Evolutionary conservation across 2,113 vertebrate species (phyloP).

Genomic region (Corydoras sp.): DNA sequence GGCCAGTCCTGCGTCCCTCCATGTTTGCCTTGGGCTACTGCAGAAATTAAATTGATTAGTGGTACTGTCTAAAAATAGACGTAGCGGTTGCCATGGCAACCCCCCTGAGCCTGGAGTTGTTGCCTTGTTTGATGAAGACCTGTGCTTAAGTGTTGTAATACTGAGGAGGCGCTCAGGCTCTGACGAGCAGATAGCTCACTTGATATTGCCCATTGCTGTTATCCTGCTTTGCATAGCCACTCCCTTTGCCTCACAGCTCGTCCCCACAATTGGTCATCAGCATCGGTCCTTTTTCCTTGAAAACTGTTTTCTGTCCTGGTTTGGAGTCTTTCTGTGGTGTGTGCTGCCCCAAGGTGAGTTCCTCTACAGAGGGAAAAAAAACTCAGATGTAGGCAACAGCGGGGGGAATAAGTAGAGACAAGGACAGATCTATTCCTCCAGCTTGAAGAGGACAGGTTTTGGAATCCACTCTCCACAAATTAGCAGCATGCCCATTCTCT

Average conservation of each 20-base stretch:
- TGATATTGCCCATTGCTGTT: not conserved
- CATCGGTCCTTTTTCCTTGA: not conserved
- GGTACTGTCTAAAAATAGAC: constrained; percentile 54
- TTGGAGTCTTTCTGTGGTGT: not conserved
- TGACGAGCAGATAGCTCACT: constrained; percentile 2
- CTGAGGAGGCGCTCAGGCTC: constrained; percentile 11
- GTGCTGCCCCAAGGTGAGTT: constrained; percentile 1
- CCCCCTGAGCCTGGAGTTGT: constrained; percentile 43
- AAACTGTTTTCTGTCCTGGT: not conserved
- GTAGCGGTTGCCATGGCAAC: constrained; percentile 50
- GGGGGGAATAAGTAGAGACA: not conserved
- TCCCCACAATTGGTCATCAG: not conserved
- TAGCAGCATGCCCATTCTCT: constrained; percentile 27
- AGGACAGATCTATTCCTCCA: constrained; percentile 10
- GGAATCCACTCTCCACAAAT: constrained; percentile 31
- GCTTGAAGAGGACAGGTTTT: constrained; percentile 26
- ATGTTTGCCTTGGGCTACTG: constrained; percentile 43
- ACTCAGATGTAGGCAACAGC: constrained; percentile 17
- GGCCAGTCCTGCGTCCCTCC: constrained; percentile 31
- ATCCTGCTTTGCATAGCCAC: constrained; percentile 15
- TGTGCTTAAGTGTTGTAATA: constrained; percentile 48
- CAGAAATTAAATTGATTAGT: constrained; percentile 58
- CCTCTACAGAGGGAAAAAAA: not conserved
- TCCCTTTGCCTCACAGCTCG: not conserved
- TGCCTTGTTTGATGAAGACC: constrained; percentile 52